Evolutionary conservation across 2,888 invertebrate species (phyloP).

Genomic region (Bimastos eiseni): DNA sequence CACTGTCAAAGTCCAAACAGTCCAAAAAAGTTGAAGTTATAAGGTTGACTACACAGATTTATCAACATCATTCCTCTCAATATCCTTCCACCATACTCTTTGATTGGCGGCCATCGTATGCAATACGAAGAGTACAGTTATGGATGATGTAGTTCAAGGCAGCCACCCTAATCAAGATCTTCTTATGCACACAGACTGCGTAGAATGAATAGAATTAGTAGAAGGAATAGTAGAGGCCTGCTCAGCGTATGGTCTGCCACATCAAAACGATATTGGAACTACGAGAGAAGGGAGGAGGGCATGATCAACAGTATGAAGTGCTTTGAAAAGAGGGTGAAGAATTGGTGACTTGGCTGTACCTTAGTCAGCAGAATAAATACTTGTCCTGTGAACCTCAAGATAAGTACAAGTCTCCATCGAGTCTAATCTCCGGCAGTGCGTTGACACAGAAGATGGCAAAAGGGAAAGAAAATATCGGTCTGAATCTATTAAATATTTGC

Average conservation of each 20-base stretch:
- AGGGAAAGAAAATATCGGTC: neutral
- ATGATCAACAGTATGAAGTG: neutral
- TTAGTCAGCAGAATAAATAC: neutral
- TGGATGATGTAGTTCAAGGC: neutral
- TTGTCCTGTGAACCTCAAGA: slow-evolving; percentile 2
- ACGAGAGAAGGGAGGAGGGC: neutral
- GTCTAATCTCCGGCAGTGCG: neutral
- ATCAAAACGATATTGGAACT: neutral
- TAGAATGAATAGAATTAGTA: neutral
- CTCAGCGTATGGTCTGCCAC: neutral
- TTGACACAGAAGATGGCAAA: neutral
- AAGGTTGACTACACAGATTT: neutral
- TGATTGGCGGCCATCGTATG: too few species aligned
- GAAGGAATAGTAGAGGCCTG: neutral
- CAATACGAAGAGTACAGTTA: neutral
- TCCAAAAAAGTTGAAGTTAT: neutral
- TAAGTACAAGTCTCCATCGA: neutral
- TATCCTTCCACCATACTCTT: neutral
- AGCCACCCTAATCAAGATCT: neutral
- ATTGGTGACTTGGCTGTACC: neutral
- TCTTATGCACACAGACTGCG: neutral
- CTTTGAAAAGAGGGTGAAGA: neutral
- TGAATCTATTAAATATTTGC: neutral
- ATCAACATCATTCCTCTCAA: neutral
- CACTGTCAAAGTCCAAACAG: too few species aligned